These are phyloP conservation scores for Bicyclus anynana DNA, from an alignment of 1,140 invertebrate genomes.

Conservation along the genomic window DNA sequence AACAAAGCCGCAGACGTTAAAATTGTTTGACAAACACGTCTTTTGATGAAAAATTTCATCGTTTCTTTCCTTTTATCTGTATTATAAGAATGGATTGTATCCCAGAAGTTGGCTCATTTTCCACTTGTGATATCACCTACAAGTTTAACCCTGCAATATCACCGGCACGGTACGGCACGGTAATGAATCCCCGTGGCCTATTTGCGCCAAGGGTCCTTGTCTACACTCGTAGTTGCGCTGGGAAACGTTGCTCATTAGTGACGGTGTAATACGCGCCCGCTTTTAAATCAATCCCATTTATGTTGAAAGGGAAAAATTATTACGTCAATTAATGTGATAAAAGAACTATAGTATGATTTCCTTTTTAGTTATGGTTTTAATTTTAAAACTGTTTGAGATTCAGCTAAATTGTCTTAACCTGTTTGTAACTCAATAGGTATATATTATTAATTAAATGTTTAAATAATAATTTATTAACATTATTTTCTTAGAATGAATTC, in stretches of 20 bases:
- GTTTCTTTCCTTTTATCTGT: too few species aligned
- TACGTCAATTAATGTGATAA: neutral
- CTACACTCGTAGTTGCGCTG: conserved; percentile 22
- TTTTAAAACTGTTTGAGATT: too few species aligned
- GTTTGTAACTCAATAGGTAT: too few species aligned
- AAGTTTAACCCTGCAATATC: conserved; percentile 8
- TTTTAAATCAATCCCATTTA: conserved; percentile 15
- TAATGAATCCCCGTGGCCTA: conserved; percentile 29
- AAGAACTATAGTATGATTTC: neutral
- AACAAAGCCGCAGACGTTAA: too few species aligned
- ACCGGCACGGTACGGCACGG: conserved; percentile 1
- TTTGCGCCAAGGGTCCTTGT: conserved; percentile 23
- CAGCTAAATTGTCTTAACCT: too few species aligned
- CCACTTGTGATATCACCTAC: neutral
- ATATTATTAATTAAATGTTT: too few species aligned
- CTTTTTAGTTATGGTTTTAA: too few species aligned
- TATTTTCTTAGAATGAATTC: too few species aligned
- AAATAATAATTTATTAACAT: too few species aligned
- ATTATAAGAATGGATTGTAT: neutral
- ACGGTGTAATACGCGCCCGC: conserved; percentile 21
- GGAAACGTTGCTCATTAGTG: conserved; percentile 29
- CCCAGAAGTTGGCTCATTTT: neutral
- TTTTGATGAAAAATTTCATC: too few species aligned
- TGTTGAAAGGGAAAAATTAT: neutral
- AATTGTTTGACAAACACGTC: too few species aligned